Evolutionary conservation across 1,140 invertebrate genomes (phyloP), one percentile per base, ranked within the genome.

Genomic region (Myzus persicae): DNA sequence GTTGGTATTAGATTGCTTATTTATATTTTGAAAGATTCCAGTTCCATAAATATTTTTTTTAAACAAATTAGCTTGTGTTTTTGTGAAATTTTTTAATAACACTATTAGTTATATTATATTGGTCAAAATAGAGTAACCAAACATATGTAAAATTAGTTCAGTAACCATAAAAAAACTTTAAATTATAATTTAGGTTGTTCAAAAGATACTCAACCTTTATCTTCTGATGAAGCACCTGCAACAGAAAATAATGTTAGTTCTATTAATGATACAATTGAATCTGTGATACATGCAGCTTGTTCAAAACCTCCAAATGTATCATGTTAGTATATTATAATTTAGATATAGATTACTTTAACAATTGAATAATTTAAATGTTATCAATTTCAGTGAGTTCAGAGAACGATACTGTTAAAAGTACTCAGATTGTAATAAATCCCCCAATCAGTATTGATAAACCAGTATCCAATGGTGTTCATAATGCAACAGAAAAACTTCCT

Each of bases 211-310:
- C n/a, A 54, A n/a, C 11, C 46, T 2, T 40, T 82, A 40, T 93
- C 81, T 84, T 48, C 91, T 54, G 76, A 51, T 42, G 81, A 84
- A 93, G 26, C 31, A 38, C 46, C 81, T 48, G 38, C 24, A 42
- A 11, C 44, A 67, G 90, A 93, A 51, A 91, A 85, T 91, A 85
- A 51, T 59, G 81, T 90, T 51, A 93, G 54, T 91, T 93, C 90
- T 67, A 94, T 95, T 44, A 93, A 93, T 90, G 95, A 95, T 93
- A 94, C 94, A 46, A 95, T 95, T 93, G 95, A 95, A 94, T 95
- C 95, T 94, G 95, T 95, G 36, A 94, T 95, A 9, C 94, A 94
- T 93, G 94, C 94, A 90, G 94, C 94, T 81, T 93, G 94, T 89
- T 88, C 84, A 44, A 89, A 89, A 38, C 40, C 38, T 54, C 18